phyloP scores from a whole-genome alignment of 2,888 invertebrate species.

The Lasioglossum zephyrum region DNA sequence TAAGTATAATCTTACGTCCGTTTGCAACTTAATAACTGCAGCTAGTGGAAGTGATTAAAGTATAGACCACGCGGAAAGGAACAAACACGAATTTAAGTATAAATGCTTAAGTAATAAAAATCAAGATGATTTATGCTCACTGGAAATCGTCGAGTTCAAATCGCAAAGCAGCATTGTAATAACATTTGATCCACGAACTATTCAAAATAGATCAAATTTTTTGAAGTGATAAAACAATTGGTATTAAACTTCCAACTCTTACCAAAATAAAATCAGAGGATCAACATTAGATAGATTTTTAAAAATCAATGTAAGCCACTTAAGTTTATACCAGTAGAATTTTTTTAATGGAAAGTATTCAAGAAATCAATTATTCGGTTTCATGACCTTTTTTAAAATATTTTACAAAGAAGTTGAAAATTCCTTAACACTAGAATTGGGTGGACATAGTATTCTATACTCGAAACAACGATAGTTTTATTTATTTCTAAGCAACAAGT shows the following conservation, averaged over 20 bases:
- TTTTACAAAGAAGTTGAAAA: background rate
- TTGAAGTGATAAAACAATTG: background rate
- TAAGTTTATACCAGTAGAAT: background rate
- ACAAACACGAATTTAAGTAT: slow-evolving; percentile 41
- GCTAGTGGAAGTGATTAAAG: slow-evolving; percentile 43
- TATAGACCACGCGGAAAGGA: slow-evolving; percentile 43
- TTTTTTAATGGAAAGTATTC: background rate
- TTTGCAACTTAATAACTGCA: slow-evolving; percentile 26
- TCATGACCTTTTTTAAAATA: background rate
- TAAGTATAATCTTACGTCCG: slow-evolving; percentile 35
- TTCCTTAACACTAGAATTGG: background rate
- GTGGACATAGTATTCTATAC: background rate
- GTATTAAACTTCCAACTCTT: background rate
- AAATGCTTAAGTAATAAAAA: slow-evolving; percentile 41
- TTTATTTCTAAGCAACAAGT: background rate
- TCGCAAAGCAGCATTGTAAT: slow-evolving; percentile 17
- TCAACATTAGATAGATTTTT: background rate
- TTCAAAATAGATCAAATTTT: background rate
- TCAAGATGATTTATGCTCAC: slow-evolving; percentile 20
- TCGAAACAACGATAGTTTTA: background rate
- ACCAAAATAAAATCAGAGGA: background rate
- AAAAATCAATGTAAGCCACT: slow-evolving; percentile 1
- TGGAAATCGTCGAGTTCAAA: slow-evolving; percentile 20
- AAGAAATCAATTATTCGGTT: background rate
- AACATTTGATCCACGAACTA: background rate